Evolutionary conservation across 2,888 invertebrate species (phyloP).

Genomic region (Syritta pipiens): DNA sequence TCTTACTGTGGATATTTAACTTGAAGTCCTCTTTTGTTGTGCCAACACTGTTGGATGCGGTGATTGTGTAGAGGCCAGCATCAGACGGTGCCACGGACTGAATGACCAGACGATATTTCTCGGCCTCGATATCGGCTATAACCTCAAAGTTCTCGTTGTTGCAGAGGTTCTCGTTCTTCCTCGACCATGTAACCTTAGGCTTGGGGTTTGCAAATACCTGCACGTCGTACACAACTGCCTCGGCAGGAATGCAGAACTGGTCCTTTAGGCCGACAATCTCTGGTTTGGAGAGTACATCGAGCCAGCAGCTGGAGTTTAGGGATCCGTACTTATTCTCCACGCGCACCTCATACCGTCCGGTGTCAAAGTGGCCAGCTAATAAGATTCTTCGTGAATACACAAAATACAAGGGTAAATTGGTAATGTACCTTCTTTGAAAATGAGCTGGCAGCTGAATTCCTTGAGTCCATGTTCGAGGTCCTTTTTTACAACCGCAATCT

Average conservation of each 20-base stretch:
- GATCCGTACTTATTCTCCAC: slow-evolving; percentile 91
- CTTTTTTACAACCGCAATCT: slow-evolving; percentile 83
- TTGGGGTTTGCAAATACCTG: slow-evolving; percentile 93
- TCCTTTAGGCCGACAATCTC: slow-evolving; percentile 89
- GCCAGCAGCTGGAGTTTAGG: slow-evolving; percentile 85
- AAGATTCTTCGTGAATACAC: too few relatives aligned
- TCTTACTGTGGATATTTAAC: slow-evolving; percentile 87
- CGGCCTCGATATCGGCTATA: slow-evolving; percentile 78
- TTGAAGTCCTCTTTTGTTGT: slow-evolving; percentile 85
- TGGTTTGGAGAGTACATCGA: slow-evolving; percentile 89
- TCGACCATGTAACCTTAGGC: slow-evolving; percentile 90
- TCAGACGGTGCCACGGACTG: slow-evolving; percentile 86
- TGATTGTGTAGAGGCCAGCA: slow-evolving; percentile 88
- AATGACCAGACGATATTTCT: slow-evolving; percentile 83
- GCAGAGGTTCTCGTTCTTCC: slow-evolving; percentile 78
- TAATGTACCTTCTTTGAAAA: slow-evolving; percentile 84
- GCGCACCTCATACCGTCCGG: slow-evolving; percentile 89
- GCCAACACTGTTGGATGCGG: slow-evolving; percentile 88
- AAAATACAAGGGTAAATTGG: too few relatives aligned
- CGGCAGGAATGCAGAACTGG: slow-evolving; percentile 86
- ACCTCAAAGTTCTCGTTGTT: slow-evolving; percentile 79
- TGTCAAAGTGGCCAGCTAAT: slow-evolving; percentile 86
- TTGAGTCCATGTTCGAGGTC: slow-evolving; percentile 88
- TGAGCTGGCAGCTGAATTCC: slow-evolving; percentile 89
- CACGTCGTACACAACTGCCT: slow-evolving; percentile 88